A percentile compares a stretch with the other conserved stretches of the same genome.
Conservation (phyloP, 2,797 vertebrate species). For the Leptatherina wallacei region DNA sequence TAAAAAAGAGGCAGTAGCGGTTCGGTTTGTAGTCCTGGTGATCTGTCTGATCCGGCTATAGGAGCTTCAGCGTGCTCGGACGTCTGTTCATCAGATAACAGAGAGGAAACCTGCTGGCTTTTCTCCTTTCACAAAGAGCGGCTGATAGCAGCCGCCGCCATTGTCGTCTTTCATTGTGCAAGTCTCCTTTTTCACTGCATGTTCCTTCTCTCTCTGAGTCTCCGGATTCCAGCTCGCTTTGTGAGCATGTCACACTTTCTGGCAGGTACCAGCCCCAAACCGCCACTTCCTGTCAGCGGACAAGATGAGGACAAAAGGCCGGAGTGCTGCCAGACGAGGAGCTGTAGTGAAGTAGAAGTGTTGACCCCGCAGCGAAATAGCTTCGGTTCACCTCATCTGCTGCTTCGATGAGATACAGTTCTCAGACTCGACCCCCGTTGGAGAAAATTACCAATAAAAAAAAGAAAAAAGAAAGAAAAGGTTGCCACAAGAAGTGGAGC, state of each 20-base stretch:
- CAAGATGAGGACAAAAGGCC: conserved; percentile 64
- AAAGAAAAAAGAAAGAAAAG: conserved; percentile 10
- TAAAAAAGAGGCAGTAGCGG: background rate
- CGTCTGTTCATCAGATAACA: conserved; percentile 63
- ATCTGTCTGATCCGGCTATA: conserved; percentile 1
- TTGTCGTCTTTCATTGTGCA: conserved; percentile 33
- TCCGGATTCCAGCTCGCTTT: conserved; percentile 58
- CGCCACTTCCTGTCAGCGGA: conserved; percentile 60
- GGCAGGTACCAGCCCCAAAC: conserved; percentile 66
- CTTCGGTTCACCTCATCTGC: conserved; percentile 41
- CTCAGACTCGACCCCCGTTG: conserved; percentile 31
- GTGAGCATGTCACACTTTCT: conserved; percentile 66
- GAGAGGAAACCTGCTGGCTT: conserved; percentile 44
- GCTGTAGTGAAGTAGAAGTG: conserved; percentile 51
- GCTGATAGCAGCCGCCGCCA: conserved; percentile 55
- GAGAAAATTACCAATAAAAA: conserved; percentile 33
- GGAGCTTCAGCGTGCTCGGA: background rate
- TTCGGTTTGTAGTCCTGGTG: background rate
- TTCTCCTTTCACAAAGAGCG: conserved; percentile 62
- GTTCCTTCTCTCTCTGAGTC: conserved; percentile 30
- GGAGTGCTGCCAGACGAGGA: conserved; percentile 39
- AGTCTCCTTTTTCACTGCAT: conserved; percentile 2
- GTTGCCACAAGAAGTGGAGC: conserved; percentile 12
- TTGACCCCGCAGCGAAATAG: conserved; percentile 49
- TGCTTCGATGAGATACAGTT: conserved; percentile 26